Evolutionary conservation across 2,113 vertebrate genomes (phyloP).

Genomic region (Cromileptes altivelis): DNA sequence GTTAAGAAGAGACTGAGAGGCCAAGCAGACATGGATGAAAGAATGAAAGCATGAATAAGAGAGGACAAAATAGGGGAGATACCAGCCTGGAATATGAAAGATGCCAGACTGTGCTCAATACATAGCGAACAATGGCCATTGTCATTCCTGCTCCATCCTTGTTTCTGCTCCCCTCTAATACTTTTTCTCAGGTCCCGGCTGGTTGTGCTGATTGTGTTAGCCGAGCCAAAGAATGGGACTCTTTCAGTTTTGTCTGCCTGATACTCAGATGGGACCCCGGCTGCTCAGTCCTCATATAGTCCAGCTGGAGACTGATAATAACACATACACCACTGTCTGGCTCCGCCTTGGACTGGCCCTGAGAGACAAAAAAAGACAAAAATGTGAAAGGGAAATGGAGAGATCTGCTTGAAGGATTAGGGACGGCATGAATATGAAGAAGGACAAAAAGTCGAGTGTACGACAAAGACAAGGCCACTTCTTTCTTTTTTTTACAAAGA

Average conservation of each 20-base stretch:
- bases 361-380: slow-evolving; percentile 43
- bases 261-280: slow-evolving; percentile 64
- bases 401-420: slow-evolving; percentile 69
- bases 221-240: slow-evolving; percentile 53
- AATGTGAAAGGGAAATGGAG: slow-evolving; percentile 39
- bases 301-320: slow-evolving; percentile 70
- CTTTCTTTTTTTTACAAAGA: neutral
- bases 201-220: slow-evolving; percentile 68
- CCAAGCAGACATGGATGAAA: slow-evolving; percentile 53
- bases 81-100: slow-evolving; percentile 65
- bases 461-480: slow-evolving; percentile 27
- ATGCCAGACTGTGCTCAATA: slow-evolving; percentile 51
- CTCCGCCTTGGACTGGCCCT: slow-evolving; percentile 31
- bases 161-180: slow-evolving; percentile 58
- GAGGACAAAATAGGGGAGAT: slow-evolving; percentile 50
- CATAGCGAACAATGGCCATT: slow-evolving; percentile 63
- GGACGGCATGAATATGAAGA: slow-evolving; percentile 51
- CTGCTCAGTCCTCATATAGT: slow-evolving; percentile 51
- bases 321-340: slow-evolving; percentile 56
- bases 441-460: slow-evolving; percentile 50
- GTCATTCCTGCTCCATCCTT: slow-evolving; percentile 69
- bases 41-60: slow-evolving; percentile 57
- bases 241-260: slow-evolving; percentile 57
- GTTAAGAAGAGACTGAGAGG: slow-evolving; percentile 32
- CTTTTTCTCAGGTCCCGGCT: slow-evolving; percentile 68